Evolutionary conservation across 1,140 invertebrate genomes (phyloP).

Genomic region (Lepidostoma basale): DNA sequence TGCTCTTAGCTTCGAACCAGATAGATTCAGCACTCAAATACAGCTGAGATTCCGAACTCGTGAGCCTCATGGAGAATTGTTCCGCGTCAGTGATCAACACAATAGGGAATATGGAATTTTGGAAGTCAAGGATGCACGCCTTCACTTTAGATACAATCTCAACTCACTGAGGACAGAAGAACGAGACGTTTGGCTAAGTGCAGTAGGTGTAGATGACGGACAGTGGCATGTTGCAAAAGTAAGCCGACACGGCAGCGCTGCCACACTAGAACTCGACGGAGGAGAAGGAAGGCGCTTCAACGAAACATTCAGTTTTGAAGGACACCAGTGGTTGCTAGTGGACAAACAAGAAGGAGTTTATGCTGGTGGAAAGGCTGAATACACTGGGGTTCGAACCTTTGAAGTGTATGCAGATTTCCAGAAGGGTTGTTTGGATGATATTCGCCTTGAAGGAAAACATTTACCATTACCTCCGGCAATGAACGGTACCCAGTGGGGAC

Average conservation of each 20-base stretch:
- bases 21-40: slow-evolving; percentile 89
- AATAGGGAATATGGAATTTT: slow-evolving; percentile 94
- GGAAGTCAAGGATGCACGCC: slow-evolving; percentile 89
- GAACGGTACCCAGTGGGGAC: slow-evolving; percentile 93
- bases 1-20: slow-evolving; percentile 91
- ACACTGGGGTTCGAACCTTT: slow-evolving; percentile 88
- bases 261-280: slow-evolving; percentile 92
- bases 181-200: slow-evolving; percentile 86
- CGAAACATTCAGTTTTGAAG: slow-evolving; percentile 89
- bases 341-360: slow-evolving; percentile 95
- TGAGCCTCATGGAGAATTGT: slow-evolving; percentile 89
- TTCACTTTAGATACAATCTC: slow-evolving; percentile 92
- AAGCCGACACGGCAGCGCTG: slow-evolving; percentile 89
- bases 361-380: slow-evolving; percentile 93
- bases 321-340: slow-evolving; percentile 89
- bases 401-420: slow-evolving; percentile 96
- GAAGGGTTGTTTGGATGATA: slow-evolving; percentile 71
- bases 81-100: slow-evolving; percentile 91
- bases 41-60: slow-evolving; percentile 92
- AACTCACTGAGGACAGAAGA: slow-evolving; percentile 90
- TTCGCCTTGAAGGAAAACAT: slow-evolving; percentile 88
- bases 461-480: slow-evolving; percentile 89
- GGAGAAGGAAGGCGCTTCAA: slow-evolving; percentile 95
- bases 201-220: slow-evolving; percentile 91
- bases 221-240: slow-evolving; percentile 95